Percentiles rank a stretch among this genome's conserved stretches.
Conservation (phyloP, 92 coral and sea anemone species). For the Phenganax subtilis region DNA sequence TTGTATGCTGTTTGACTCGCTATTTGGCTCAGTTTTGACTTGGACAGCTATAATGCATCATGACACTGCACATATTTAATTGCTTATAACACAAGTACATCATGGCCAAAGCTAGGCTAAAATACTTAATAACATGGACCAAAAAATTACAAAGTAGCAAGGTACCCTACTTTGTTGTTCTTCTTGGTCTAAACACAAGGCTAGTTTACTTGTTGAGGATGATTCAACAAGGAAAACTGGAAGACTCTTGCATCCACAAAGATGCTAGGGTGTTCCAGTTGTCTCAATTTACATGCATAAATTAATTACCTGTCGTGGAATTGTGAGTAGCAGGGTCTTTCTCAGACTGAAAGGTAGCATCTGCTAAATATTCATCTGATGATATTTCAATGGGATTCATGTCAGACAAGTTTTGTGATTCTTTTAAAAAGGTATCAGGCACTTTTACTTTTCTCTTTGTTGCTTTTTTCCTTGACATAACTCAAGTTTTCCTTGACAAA, state of each 20-base stretch:
- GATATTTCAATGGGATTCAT: not conserved
- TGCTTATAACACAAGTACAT: too few species aligned
- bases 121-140: too few species aligned
- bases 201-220: too few species aligned
- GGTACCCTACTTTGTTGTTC: too few species aligned
- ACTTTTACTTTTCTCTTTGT: not conserved
- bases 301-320: not conserved
- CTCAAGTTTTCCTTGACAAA: not conserved
- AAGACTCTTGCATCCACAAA: too few species aligned
- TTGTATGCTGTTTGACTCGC: not conserved
- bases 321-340: not conserved
- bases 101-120: too few species aligned
- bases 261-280: not conserved
- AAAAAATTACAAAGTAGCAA: too few species aligned
- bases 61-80: not conserved
- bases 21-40: constrained; percentile 13
- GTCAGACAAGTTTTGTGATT: not conserved
- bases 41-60: not conserved
- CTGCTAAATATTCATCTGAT: constrained; percentile 7
- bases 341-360: not conserved
- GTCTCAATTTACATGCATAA: not conserved
- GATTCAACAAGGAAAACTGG: too few species aligned
- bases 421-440: not conserved
- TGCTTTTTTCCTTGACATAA: constrained; percentile 1
- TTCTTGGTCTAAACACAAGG: too few species aligned